A percentile compares a stretch with the other conserved stretches of the same genome.
These are phyloP conservation scores for Cichlasoma orientale DNA, from an alignment of 2,797 vertebrate genomes.

Conservation along the genomic window DNA sequence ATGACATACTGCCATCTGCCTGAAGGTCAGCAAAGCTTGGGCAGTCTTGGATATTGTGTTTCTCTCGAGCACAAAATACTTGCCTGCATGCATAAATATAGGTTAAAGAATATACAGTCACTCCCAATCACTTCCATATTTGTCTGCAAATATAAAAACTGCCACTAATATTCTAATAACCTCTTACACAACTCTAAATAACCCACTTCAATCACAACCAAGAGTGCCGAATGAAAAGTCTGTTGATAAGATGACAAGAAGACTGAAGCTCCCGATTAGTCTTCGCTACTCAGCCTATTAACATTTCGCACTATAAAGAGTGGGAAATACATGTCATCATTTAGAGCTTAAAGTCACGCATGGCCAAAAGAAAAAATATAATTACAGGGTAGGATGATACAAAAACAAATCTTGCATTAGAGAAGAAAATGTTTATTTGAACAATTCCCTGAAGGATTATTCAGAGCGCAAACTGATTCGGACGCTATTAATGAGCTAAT, in stretches of 20 bases:
- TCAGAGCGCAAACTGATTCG: background rate
- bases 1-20: constrained; percentile 12
- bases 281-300: background rate
- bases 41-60: background rate
- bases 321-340: background rate
- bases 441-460: background rate
- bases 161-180: background rate
- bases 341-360: background rate
- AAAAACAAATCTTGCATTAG: background rate
- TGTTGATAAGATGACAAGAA: background rate
- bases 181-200: background rate
- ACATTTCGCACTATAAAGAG: background rate
- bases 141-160: background rate
- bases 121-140: background rate
- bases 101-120: background rate
- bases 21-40: constrained; percentile 17
- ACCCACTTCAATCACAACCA: background rate
- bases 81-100: background rate
- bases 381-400: background rate
- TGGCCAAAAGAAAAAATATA: background rate
- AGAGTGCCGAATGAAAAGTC: background rate
- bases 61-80: background rate
- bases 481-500: background rate
- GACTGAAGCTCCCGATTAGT: background rate
- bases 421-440: background rate